Evolutionary conservation across 1,140 invertebrate species (phyloP).

Genomic region (Bradynema listronoti): DNA sequence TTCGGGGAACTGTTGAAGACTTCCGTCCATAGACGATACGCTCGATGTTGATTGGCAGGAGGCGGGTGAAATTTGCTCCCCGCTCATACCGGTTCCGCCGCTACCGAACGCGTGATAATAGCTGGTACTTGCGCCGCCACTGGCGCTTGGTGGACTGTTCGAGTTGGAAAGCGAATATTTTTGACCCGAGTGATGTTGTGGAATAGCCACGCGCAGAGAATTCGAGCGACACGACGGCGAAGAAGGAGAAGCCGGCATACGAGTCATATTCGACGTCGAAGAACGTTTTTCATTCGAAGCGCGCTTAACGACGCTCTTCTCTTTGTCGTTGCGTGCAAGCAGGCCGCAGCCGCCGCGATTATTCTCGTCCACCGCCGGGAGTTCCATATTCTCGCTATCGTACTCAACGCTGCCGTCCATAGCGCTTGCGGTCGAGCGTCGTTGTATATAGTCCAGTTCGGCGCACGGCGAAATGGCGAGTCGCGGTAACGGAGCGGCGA

Average conservation of each 20-base stretch:
- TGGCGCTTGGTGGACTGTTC: constrained; percentile 10
- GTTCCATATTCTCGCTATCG: constrained; percentile 23
- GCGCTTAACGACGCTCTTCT: constrained; percentile 26
- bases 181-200: not conserved
- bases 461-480: constrained; percentile 49
- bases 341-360: not conserved
- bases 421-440: too few relatives aligned
- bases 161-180: constrained; percentile 10
- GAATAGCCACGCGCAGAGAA: constrained; percentile 25
- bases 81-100: constrained; percentile 14
- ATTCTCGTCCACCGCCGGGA: constrained; percentile 45
- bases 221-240: constrained; percentile 24
- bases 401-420: constrained; percentile 17
- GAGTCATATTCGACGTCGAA: constrained; percentile 14
- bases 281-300: constrained; percentile 16
- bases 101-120: constrained; percentile 31
- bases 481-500: constrained; percentile 38
- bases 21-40: constrained; percentile 31
- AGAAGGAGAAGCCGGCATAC: not conserved
- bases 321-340: constrained; percentile 2
- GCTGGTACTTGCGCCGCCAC: constrained; percentile 9
- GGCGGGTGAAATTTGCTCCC: constrained; percentile 33
- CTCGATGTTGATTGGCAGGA: constrained; percentile 38
- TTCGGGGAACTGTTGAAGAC: not conserved
- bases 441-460: too few relatives aligned